Evolutionary conservation across 2,888 invertebrate genomes (phyloP).

Genomic region (Callosobruchus maculatus): DNA sequence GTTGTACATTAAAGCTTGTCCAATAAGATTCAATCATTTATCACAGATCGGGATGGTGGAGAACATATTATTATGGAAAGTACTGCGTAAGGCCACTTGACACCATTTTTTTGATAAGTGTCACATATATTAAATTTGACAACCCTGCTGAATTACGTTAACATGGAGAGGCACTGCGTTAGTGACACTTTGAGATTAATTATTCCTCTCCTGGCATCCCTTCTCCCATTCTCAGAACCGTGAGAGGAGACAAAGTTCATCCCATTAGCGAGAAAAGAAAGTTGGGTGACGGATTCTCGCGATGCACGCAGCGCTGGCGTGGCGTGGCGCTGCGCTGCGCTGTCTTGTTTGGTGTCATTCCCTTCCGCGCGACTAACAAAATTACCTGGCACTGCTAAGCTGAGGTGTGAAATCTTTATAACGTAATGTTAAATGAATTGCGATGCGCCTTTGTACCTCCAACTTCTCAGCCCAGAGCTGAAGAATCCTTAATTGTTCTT

Average conservation of each 20-base stretch:
- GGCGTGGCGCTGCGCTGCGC: too few species aligned
- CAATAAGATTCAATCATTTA: too few species aligned
- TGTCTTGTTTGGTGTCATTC: background rate
- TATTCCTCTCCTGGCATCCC: background rate
- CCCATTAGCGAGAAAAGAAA: background rate
- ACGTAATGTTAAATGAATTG: slow-evolving; percentile 17
- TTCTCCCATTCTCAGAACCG: background rate
- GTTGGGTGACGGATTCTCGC: background rate
- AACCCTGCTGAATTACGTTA: too few species aligned
- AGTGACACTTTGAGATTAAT: slow-evolving; percentile 2
- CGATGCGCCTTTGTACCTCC: background rate
- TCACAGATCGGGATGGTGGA: too few species aligned
- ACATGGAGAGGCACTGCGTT: background rate
- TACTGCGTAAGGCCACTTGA: too few species aligned
- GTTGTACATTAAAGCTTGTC: too few species aligned
- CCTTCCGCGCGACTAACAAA: slow-evolving; percentile 1
- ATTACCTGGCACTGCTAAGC: slow-evolving; percentile 6
- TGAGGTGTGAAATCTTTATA: slow-evolving; percentile 18
- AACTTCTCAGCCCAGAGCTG: background rate
- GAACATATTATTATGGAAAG: too few species aligned
- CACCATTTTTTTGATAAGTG: too few species aligned
- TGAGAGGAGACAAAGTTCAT: background rate
- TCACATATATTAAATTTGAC: too few species aligned
- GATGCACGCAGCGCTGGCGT: background rate
- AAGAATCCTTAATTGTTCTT: background rate